These are phyloP conservation scores for Denticeps clupeoides DNA, from an alignment of 2,797 vertebrate genomes.

Conservation along the genomic window DNA sequence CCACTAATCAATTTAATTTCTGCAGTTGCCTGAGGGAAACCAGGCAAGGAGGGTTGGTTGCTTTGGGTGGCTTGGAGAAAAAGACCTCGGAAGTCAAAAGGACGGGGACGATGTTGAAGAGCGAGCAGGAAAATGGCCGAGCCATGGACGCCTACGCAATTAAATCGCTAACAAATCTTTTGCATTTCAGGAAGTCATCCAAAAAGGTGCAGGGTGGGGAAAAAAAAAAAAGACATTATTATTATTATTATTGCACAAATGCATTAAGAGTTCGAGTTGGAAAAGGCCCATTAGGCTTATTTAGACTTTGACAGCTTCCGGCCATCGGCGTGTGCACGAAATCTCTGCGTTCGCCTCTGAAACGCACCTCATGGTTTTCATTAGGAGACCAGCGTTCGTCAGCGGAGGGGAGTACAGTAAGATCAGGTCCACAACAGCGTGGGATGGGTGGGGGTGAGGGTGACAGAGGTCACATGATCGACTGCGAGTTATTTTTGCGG, in stretches of 20 bases:
- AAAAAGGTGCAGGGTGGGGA: too few species aligned
- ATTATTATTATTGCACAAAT: too few species aligned
- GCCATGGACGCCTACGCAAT: too few species aligned
- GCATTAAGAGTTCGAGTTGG: too few species aligned
- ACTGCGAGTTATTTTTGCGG: conserved; percentile 22
- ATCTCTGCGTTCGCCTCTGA: conserved; percentile 8
- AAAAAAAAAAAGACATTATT: too few species aligned
- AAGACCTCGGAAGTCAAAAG: too few species aligned
- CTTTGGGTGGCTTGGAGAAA: conserved; percentile 7
- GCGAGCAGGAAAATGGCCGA: too few species aligned
- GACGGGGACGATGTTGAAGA: too few species aligned
- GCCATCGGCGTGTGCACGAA: neutral
- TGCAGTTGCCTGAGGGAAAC: conserved; percentile 34
- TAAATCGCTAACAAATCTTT: too few species aligned
- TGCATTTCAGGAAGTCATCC: too few species aligned
- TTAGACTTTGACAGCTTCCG: too few species aligned
- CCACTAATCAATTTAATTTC: conserved; percentile 48
- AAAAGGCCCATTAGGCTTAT: too few species aligned
- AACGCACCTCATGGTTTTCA: conserved; percentile 24
- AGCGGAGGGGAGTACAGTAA: conserved; percentile 15
- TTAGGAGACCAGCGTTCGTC: conserved; percentile 8
- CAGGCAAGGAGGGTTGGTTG: conserved; percentile 19
- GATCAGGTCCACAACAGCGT: conserved; percentile 20
- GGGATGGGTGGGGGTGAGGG: conserved; percentile 1
- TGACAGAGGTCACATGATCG: conserved; percentile 22